These are phyloP conservation scores for Mesoligia furuncula DNA, from an alignment of 2,888 invertebrate species.

Conservation along the genomic window DNA sequence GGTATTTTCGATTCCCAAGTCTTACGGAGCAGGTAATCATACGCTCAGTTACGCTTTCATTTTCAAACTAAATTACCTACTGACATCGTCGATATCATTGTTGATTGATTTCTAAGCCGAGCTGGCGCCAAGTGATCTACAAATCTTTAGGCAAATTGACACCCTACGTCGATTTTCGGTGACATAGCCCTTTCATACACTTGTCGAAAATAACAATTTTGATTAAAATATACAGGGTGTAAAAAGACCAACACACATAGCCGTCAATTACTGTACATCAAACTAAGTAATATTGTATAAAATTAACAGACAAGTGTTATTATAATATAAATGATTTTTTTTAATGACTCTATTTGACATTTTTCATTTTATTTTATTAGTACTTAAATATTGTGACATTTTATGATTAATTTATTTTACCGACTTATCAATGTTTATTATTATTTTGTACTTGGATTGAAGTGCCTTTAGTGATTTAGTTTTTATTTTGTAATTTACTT, in stretches of 20 bases:
- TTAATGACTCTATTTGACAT: no score
- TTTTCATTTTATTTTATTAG: no score
- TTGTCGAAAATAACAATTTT: not conserved
- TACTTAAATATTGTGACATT: no score
- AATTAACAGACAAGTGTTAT: no score
- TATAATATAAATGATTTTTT: no score
- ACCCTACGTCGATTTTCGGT: not conserved
- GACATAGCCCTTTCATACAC: not conserved
- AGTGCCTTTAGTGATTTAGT: no score
- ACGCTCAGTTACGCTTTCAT: conserved; percentile 35
- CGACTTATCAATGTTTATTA: no score
- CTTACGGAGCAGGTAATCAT: conserved; percentile 28
- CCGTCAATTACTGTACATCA: not conserved
- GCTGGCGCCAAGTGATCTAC: conserved; percentile 2
- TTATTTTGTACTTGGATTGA: no score
- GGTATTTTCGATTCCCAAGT: conserved; percentile 17
- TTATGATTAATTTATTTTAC: no score
- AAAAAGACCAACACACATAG: not conserved
- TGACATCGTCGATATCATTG: conserved; percentile 28
- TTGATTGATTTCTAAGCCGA: conserved; percentile 15
- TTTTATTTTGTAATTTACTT: no score
- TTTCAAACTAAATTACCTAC: conserved; percentile 41
- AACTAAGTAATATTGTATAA: not conserved
- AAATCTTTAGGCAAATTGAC: conserved; percentile 1
- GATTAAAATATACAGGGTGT: not conserved